These are phyloP conservation scores for Crossaster papposus DNA, from an alignment of 53 echinoderm and acorn worm genomes.

Conservation along the genomic window DNA sequence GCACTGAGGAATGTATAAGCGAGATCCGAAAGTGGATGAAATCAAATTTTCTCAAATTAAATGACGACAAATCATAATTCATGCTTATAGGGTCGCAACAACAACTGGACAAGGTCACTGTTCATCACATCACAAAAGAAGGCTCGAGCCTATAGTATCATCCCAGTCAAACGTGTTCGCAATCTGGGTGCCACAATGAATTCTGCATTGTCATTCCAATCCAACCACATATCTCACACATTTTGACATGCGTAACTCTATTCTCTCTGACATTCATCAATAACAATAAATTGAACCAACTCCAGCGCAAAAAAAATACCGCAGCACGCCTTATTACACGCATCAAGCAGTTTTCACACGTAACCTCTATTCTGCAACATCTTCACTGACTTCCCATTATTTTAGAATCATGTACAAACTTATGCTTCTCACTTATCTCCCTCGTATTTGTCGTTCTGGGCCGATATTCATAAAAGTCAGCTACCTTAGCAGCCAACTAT, in stretches of 20 bases:
- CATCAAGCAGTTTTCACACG: background rate
- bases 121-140: background rate
- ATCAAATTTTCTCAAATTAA: background rate
- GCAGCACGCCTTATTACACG: background rate
- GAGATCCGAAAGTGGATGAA: background rate
- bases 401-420: background rate
- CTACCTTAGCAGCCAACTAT: no score
- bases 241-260: background rate
- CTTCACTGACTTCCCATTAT: background rate
- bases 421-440: background rate
- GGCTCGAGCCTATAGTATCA: background rate
- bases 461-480: no score
- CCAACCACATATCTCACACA: background rate
- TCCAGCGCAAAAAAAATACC: background rate
- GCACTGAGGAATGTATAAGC: background rate
- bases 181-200: background rate
- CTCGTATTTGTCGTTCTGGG: no score
- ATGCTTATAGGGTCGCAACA: background rate
- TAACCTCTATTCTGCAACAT: background rate
- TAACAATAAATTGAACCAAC: background rate
- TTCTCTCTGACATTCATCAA: background rate
- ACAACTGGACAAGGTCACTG: background rate
- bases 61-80: background rate
- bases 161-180: no score
- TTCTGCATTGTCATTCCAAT: background rate